Base-by-base conservation (phyloP, 2,888 invertebrate genomes). In the Carcina quercana region DNA sequence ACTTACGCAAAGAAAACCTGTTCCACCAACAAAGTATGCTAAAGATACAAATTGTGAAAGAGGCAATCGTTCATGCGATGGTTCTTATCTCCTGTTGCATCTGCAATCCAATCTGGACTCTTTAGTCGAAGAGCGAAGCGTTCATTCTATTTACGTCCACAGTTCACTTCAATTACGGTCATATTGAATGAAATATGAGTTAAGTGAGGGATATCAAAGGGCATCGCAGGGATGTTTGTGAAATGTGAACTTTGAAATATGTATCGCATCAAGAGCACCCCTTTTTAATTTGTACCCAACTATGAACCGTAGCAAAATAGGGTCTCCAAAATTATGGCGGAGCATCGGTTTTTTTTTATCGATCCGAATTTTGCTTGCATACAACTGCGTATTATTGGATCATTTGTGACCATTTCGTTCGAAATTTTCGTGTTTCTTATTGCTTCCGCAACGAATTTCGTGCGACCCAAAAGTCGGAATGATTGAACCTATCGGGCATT, bases 361-460 rank as follows among this genome's bases (percentile, higher is more conserved):
- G 50, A 50, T 59, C 55, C 49, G 62, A 58, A 57, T 62, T 71
- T 68, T 37, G 64, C 57, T 58, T 50, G 52, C 48, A 54, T 49
- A 54, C 38, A 48, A 61, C 57, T 61, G 57, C 50, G 49, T 60
- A 62, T 68, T 68, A 66, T 63, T 64, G 59, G 67, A 66, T 71
- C 76, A 79, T 76, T 73, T 72, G 63, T 59, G 48, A 66, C 61
- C 61, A 65, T 63, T 66, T 67, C 52, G 61, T 57, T 59, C 40
- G 65, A 64, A 72, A 72, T 73, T 75, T 69, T 75, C 79, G 74
- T 82, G 79, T 79, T 80, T 78, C 79, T 80, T 75, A 82, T 83
- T 79, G 72, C 80, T 83, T 83, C 83, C 83, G 82, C 80, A 74
- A 72, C 80, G 72, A 79, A 82, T 80, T 83, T 78, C 80, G 79